Percentiles rank a stretch among this genome's conserved stretches.
Evolutionary conservation across 2,888 invertebrate species (phyloP).

Genomic region (Galerucella nymphaeae): DNA sequence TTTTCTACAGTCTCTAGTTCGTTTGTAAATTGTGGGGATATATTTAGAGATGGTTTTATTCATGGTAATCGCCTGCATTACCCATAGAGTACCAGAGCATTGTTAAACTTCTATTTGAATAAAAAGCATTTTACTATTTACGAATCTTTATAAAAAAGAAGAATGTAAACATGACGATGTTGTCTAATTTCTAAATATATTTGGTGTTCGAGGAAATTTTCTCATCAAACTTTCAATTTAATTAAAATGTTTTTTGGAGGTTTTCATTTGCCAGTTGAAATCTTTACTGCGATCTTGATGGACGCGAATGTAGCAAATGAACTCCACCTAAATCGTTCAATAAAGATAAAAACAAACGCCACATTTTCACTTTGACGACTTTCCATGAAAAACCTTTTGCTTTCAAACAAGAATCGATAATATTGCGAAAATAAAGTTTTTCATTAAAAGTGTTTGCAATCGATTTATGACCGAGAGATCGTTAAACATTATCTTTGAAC

Average conservation of each 20-base stretch:
- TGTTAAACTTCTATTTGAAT: neutral
- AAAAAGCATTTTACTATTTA: no score
- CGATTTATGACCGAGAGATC: constrained; percentile 50
- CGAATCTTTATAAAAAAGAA: no score
- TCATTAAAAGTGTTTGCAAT: constrained; percentile 54
- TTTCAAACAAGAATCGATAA: constrained; percentile 36
- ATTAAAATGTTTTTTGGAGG: no score
- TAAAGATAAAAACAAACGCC: constrained; percentile 32
- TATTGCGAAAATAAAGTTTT: constrained; percentile 50
- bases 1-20: neutral
- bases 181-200: no score
- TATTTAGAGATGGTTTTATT: neutral
- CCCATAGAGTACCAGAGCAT: neutral
- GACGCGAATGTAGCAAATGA: constrained; percentile 14
- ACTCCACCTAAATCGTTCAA: neutral
- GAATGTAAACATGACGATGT: no score
- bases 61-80: neutral
- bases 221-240: no score
- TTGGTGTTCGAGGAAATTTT: no score
- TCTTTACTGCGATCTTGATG: neutral
- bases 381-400: constrained; percentile 19
- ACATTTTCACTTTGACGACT: constrained; percentile 29
- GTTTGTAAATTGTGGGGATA: constrained; percentile 9
- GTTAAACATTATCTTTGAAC: constrained; percentile 50
- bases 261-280: neutral